Evolutionary conservation across 2,888 invertebrate species (phyloP).

Genomic region (Zaprionus bogoriensis): DNA sequence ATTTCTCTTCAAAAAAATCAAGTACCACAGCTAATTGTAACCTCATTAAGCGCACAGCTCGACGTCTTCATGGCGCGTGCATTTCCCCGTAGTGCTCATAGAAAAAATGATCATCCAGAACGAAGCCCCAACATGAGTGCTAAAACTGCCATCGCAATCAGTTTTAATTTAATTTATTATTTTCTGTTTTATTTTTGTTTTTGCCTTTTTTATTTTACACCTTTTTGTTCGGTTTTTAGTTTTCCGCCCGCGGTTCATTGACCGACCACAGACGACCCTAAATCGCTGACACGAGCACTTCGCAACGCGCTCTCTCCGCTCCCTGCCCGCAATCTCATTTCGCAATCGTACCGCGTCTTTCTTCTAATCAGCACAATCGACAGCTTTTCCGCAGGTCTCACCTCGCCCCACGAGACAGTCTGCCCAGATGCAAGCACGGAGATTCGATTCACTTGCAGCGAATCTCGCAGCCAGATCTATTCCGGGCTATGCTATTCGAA

Average conservation of each 20-base stretch:
- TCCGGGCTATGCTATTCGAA: not conserved
- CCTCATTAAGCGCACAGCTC: conserved; percentile 58
- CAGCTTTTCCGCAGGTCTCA: conserved; percentile 10
- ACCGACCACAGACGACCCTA: conserved; percentile 66
- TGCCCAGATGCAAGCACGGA: conserved; percentile 18
- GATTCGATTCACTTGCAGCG: conserved; percentile 8
- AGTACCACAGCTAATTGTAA: conserved; percentile 39
- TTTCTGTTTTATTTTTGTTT: conserved; percentile 1
- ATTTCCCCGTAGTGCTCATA: conserved; percentile 30
- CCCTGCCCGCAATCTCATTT: not conserved
- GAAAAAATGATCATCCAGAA: conserved; percentile 15
- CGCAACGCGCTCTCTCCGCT: conserved; percentile 6
- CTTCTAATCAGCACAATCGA: conserved; percentile 62
- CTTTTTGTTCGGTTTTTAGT: conserved; percentile 32
- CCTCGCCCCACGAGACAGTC: conserved; percentile 9
- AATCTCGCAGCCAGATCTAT: not conserved
- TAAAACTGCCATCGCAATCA: conserved; percentile 58
- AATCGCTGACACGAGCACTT: conserved; percentile 66
- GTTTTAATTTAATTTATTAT: conserved; percentile 30
- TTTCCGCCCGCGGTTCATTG: conserved; percentile 62
- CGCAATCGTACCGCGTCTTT: conserved; percentile 47
- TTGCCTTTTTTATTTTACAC: conserved; percentile 15
- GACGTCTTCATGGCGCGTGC: conserved; percentile 49
- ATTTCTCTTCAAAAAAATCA: no score
- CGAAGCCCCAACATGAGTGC: conserved; percentile 15